phyloP scores from a whole-genome alignment of 2,797 vertebrate genomes.

The Sus cebifrons region DNA sequence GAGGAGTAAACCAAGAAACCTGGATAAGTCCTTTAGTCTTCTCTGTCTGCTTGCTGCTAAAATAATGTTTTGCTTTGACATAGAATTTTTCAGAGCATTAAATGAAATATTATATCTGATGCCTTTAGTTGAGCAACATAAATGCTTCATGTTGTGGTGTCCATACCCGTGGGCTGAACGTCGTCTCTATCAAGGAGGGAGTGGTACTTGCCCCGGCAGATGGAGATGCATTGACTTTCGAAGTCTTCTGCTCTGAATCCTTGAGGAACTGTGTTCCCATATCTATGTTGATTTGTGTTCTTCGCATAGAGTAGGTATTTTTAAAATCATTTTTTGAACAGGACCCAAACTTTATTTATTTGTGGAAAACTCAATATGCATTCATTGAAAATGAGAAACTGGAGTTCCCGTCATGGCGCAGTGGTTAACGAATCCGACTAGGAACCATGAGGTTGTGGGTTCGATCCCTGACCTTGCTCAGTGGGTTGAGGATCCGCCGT shows the following conservation, averaged over 20 bases:
- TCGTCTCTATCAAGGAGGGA: background rate
- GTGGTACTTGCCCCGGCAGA: background rate
- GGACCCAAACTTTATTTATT: background rate
- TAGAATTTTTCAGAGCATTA: background rate
- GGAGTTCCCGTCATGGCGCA: too few relatives aligned
- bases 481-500: too few relatives aligned
- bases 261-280: background rate
- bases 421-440: too few relatives aligned
- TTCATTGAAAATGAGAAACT: background rate
- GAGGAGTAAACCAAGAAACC: background rate
- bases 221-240: background rate
- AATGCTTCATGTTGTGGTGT: background rate
- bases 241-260: background rate
- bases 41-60: background rate
- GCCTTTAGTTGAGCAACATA: background rate
- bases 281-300: background rate
- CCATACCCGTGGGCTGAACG: background rate
- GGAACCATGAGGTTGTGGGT: too few relatives aligned
- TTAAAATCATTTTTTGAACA: conserved; percentile 3
- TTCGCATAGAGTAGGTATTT: background rate
- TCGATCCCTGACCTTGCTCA: too few relatives aligned
- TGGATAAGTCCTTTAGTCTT: background rate
- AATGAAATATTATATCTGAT: background rate
- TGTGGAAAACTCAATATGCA: background rate
- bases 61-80: background rate